Conservation (phyloP, 2,888 invertebrate species). For the Eilema griseolum region DNA sequence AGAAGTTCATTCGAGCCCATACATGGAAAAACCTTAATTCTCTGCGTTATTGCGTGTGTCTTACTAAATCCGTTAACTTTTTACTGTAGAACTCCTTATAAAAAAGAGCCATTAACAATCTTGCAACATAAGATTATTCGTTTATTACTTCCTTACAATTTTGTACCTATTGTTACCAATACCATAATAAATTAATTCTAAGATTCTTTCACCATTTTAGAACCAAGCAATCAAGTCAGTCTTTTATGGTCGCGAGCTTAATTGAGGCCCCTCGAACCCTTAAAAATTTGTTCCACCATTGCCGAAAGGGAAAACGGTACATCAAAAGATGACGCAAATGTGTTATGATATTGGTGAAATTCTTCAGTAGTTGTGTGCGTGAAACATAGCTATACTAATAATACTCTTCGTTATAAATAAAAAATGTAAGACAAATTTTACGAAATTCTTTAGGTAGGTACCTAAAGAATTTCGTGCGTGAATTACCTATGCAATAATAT, state of each 20-base stretch:
- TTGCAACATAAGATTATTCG: not conserved
- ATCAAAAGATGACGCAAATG: slow-evolving; percentile 14
- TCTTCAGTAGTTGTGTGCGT: not conserved
- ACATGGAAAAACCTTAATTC: slow-evolving; percentile 19
- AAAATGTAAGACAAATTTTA: not conserved
- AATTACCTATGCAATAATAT: too few relatives aligned
- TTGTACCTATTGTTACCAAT: slow-evolving; percentile 4
- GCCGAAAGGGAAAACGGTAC: slow-evolving; percentile 13
- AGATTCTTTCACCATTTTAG: slow-evolving; percentile 14
- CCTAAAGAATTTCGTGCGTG: too few relatives aligned
- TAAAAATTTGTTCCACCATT: slow-evolving; percentile 16
- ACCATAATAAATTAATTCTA: slow-evolving; percentile 10
- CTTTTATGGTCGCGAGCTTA: slow-evolving; percentile 6
- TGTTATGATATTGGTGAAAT: slow-evolving; percentile 9
- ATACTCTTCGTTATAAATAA: not conserved
- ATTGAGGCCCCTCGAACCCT: slow-evolving; percentile 12
- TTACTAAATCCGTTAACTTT: slow-evolving; percentile 15
- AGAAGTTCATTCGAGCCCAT: slow-evolving; percentile 20
- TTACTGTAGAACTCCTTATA: slow-evolving; percentile 5
- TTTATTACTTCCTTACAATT: slow-evolving; percentile 17
- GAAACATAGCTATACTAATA: too few relatives aligned
- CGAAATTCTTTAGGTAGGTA: not conserved
- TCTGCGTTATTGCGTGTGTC: not conserved
- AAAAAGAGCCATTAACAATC: slow-evolving; percentile 5
- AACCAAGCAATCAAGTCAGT: slow-evolving; percentile 17